Evolutionary conservation across 2,888 invertebrate species (phyloP), one percentile per base, ranked within the genome.

Genomic region (Pterostichus niger): DNA sequence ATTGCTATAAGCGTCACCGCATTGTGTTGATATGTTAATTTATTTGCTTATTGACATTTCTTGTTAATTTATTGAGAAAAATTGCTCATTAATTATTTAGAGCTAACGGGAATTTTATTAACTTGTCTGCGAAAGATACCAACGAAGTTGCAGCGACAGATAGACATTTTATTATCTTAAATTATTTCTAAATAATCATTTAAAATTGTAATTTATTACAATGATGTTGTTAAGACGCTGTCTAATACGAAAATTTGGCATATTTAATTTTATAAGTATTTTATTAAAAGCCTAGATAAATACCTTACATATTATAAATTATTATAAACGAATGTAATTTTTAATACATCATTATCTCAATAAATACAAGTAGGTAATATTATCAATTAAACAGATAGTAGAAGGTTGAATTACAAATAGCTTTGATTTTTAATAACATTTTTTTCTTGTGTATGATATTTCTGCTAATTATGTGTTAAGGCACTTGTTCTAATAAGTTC

Each of bases 11-110:
- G 13, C 64, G 35, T 64, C 64, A 35, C 35, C 44, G 31, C 17
- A 52, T 52, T 75, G 49, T 75, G 75, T 75, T 75, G 75, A 75
- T 75, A 75, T 75, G 52, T 75, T 46, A 75, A 75, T 49, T 73
- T 73, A 49, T 73, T 49, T 73, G 31, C 33, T 75, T 52, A 52
- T 75, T 49, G 52, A 33, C 49, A 49, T 33, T 75, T 15, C 17
- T 17, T 24, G n/a, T 75, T 33, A 49, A 75, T 75, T 75, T 46
- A 75, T 75, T 75, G 52, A 52, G 24, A 75, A 75, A 73, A 75
- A 75, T 75, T 44, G 10, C 52, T 46, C 75, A 75, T 75, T 75
- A 52, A 49, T 75, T 75, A 75, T 49, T 75, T 75, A 35, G 64
- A 64, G 64, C 44, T 40, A 71, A 40, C 40, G 68, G 40, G 17